Percentiles rank a stretch among this genome's conserved stretches.
Evolutionary conservation across 2,888 invertebrate species (phyloP).

Genomic region (Coleophora flavipennella): DNA sequence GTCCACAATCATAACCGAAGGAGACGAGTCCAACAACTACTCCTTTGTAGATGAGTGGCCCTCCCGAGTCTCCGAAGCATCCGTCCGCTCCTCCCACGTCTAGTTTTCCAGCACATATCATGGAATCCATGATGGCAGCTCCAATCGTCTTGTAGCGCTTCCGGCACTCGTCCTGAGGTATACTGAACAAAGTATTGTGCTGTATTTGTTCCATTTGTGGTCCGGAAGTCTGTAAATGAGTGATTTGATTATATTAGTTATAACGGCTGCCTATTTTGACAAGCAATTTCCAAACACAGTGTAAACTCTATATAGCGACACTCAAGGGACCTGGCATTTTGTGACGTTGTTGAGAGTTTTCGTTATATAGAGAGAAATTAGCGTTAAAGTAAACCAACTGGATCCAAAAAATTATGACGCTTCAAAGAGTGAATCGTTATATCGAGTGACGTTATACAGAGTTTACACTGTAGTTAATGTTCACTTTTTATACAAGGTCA

Average conservation of each 20-base stretch:
- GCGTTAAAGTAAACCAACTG: too few relatives aligned
- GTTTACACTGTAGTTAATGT: too few relatives aligned
- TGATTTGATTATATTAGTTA: background rate
- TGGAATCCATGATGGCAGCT: conserved; percentile 45
- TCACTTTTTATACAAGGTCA: too few relatives aligned
- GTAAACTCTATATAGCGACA: too few relatives aligned
- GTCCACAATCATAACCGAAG: conserved; percentile 57
- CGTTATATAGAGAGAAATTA: too few relatives aligned
- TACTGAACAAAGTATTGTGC: conserved; percentile 36
- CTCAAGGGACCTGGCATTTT: too few relatives aligned
- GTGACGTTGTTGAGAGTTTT: too few relatives aligned
- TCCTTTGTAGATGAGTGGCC: conserved; percentile 56
- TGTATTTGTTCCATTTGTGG: conserved; percentile 53
- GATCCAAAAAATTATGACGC: too few relatives aligned
- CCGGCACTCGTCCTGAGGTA: conserved; percentile 42
- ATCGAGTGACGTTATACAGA: too few relatives aligned
- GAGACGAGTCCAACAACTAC: conserved; percentile 56
- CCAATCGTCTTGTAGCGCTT: conserved; percentile 43
- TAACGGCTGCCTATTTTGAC: background rate
- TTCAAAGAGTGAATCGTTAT: too few relatives aligned
- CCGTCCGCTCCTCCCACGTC: conserved; percentile 54
- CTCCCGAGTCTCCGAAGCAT: conserved; percentile 61
- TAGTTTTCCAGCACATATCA: conserved; percentile 55
- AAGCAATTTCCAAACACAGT: too few relatives aligned
- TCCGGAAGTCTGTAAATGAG: conserved; percentile 36